These are phyloP conservation scores for Eleutherodactylus coqui DNA, from an alignment of 2,797 vertebrate genomes.

Conservation along the genomic window DNA sequence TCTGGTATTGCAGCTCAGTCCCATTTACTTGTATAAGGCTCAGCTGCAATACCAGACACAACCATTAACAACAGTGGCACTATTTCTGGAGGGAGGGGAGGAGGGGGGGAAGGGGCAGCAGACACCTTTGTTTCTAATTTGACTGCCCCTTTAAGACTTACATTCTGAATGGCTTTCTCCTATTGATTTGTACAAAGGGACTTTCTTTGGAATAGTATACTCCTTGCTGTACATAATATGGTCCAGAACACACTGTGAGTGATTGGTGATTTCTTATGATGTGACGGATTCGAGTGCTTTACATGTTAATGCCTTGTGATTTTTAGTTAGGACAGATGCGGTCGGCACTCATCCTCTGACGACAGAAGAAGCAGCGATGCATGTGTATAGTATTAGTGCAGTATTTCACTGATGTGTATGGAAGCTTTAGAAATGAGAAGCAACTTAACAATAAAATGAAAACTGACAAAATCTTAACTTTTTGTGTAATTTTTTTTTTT, in stretches of 20 bases:
- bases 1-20: neutral
- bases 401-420: conserved; percentile 36
- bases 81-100: too few relatives aligned
- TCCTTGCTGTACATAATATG: neutral
- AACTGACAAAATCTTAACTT: neutral
- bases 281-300: neutral
- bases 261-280: neutral
- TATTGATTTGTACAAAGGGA: neutral
- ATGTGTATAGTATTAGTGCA: conserved; percentile 31
- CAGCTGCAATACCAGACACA: neutral
- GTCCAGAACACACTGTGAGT: neutral
- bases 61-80: neutral
- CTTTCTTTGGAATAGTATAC: neutral
- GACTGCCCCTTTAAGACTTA: neutral
- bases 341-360: neutral
- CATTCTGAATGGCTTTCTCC: neutral
- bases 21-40: neutral
- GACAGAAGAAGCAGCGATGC: neutral
- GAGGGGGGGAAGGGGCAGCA: too few relatives aligned
- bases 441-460: conserved; percentile 26
- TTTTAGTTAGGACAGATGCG: neutral
- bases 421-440: conserved; percentile 29
- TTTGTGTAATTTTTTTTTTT: neutral
- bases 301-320: neutral
- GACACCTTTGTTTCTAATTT: neutral